Conservation (phyloP, 2,888 invertebrate genomes). For the Zeuzera pyrina region DNA sequence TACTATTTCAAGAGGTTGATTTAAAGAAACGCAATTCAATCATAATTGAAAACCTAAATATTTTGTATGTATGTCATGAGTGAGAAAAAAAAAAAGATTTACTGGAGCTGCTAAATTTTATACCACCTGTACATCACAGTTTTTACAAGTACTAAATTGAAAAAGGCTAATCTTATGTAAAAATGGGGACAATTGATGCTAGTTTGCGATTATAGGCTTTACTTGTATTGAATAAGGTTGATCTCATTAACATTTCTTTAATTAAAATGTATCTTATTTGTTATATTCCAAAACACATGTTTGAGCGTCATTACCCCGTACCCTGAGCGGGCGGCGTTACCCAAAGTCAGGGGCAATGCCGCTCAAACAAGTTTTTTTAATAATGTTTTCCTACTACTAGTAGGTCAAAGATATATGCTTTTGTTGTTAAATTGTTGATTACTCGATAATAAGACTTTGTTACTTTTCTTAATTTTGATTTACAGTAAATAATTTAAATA, state of each 20-base stretch:
- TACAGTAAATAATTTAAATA: conserved; percentile 6
- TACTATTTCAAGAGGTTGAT: too few relatives aligned
- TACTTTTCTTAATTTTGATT: conserved; percentile 14
- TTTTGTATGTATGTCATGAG: too few relatives aligned
- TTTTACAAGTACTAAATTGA: conserved; percentile 5
- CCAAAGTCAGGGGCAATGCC: conserved; percentile 6
- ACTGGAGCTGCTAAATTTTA: too few relatives aligned
- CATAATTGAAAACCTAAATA: too few relatives aligned
- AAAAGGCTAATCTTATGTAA: conserved; percentile 7
- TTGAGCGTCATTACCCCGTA: conserved; percentile 7
- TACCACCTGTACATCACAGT: too few relatives aligned
- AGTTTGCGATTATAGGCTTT: conserved; percentile 15
- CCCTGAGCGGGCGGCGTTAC: conserved; percentile 8
- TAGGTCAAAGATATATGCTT: conserved; percentile 8
- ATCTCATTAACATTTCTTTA: conserved; percentile 10
- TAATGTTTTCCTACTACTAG: conserved; percentile 12
- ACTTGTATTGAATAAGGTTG: conserved; percentile 11
- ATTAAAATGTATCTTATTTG: conserved; percentile 6
- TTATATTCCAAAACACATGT: conserved; percentile 9
- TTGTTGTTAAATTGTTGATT: conserved; percentile 17
- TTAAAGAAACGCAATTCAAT: too few relatives aligned
- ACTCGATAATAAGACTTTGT: conserved; percentile 14
- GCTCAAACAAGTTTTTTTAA: conserved; percentile 11
- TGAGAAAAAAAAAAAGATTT: too few relatives aligned
- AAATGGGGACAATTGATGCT: conserved; percentile 12